phyloP scores from a whole-genome alignment of 2,888 invertebrate genomes.

The Microchrysa polita region DNA sequence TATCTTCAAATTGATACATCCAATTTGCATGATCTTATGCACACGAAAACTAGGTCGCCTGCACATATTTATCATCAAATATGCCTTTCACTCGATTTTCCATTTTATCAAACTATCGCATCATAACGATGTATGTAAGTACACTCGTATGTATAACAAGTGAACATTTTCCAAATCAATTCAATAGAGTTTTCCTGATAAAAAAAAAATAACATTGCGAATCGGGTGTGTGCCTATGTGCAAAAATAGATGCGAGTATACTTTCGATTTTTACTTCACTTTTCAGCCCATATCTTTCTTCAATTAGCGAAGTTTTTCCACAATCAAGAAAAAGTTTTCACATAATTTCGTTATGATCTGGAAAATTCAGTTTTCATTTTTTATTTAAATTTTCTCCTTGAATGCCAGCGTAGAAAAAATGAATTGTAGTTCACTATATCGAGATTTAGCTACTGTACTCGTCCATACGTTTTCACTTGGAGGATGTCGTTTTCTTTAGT shows the following conservation, averaged over 20 bases:
- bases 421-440: neutral
- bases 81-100: constrained; percentile 1
- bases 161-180: neutral
- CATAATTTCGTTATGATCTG: constrained; percentile 42
- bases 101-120: neutral
- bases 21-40: no score
- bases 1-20: no score
- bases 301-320: constrained; percentile 16
- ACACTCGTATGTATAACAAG: no score
- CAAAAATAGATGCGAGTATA: neutral
- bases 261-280: neutral
- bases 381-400: constrained; percentile 29
- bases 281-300: neutral
- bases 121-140: no score
- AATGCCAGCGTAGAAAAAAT: neutral
- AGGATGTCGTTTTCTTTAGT: neutral
- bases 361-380: constrained; percentile 39
- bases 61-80: neutral
- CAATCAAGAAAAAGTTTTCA: constrained; percentile 30
- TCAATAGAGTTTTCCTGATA: neutral
- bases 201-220: no score
- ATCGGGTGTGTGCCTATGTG: no score
- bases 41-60: neutral
- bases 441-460: neutral
- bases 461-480: neutral